Conservation (phyloP, 1,140 invertebrate species). For the Helicoverpa zea region DNA sequence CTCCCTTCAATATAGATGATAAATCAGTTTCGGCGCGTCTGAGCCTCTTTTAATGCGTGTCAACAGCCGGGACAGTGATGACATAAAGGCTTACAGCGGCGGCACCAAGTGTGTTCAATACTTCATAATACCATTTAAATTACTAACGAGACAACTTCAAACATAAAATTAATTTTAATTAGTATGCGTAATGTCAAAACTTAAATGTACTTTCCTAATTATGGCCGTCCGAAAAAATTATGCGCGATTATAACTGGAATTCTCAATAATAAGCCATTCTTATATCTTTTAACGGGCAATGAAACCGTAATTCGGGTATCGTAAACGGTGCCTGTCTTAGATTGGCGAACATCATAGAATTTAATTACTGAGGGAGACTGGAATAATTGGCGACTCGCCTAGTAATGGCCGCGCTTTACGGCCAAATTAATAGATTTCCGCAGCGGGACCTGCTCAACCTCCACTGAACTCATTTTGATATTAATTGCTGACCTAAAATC, state of each 20-base stretch:
- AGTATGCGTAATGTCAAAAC: slow-evolving; percentile 13
- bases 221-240: slow-evolving; percentile 38
- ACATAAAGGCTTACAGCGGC: slow-evolving; percentile 33
- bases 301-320: slow-evolving; percentile 80
- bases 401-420: slow-evolving; percentile 78
- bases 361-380: slow-evolving; percentile 81
- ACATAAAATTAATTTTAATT: slow-evolving; percentile 38
- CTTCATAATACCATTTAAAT: slow-evolving; percentile 36
- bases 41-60: slow-evolving; percentile 36
- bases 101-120: slow-evolving; percentile 34
- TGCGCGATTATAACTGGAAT: slow-evolving; percentile 54
- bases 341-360: slow-evolving; percentile 82
- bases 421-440: slow-evolving; percentile 83
- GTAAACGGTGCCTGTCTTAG: slow-evolving; percentile 82
- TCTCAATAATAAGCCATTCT: slow-evolving; percentile 64
- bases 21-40: slow-evolving; percentile 42
- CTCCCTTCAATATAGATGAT: slow-evolving; percentile 8
- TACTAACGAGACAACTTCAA: slow-evolving; percentile 18
- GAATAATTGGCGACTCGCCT: slow-evolving; percentile 83
- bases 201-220: slow-evolving; percentile 37
- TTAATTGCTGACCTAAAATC: slow-evolving; percentile 68
- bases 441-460: slow-evolving; percentile 70
- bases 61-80: slow-evolving; percentile 19
- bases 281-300: slow-evolving; percentile 77
- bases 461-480: slow-evolving; percentile 68